These are phyloP conservation scores for Brenthis daphne DNA, from an alignment of 2,888 invertebrate species.

Conservation along the genomic window DNA sequence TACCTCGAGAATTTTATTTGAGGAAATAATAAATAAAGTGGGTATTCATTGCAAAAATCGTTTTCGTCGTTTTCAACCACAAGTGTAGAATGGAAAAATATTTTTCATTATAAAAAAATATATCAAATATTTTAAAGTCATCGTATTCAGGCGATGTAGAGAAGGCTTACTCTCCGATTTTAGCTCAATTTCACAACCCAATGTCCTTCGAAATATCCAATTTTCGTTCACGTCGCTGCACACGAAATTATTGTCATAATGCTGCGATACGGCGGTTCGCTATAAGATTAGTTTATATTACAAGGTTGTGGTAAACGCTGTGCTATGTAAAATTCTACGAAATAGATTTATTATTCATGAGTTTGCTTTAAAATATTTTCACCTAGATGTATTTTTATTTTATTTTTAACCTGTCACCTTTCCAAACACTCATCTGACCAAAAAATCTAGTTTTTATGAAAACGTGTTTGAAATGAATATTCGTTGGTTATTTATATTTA, in stretches of 20 bases:
- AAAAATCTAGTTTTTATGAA: too few species aligned
- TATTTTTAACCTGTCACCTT: too few species aligned
- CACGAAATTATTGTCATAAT: conserved; percentile 32
- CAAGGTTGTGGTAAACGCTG: conserved; percentile 18
- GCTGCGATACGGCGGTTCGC: conserved; percentile 28
- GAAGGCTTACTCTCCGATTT: conserved; percentile 10
- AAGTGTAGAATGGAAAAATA: not conserved
- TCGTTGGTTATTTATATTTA: too few species aligned
- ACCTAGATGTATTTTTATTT: too few species aligned
- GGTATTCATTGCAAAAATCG: too few species aligned
- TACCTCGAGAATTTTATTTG: too few species aligned
- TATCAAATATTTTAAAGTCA: not conserved
- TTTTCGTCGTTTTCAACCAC: too few species aligned
- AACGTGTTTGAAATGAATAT: too few species aligned
- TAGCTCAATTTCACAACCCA: conserved; percentile 29
- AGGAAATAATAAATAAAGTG: too few species aligned
- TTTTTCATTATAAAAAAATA: not conserved
- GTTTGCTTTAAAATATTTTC: conserved; percentile 11
- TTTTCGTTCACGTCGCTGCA: conserved; percentile 29
- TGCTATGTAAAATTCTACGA: conserved; percentile 8
- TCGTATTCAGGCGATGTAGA: not conserved
- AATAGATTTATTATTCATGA: conserved; percentile 5
- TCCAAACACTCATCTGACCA: too few species aligned
- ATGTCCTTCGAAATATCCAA: conserved; percentile 30
- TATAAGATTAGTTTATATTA: conserved; percentile 19